phyloP scores from a whole-genome alignment of 2,888 invertebrate species.

The Halictus ligatus region DNA sequence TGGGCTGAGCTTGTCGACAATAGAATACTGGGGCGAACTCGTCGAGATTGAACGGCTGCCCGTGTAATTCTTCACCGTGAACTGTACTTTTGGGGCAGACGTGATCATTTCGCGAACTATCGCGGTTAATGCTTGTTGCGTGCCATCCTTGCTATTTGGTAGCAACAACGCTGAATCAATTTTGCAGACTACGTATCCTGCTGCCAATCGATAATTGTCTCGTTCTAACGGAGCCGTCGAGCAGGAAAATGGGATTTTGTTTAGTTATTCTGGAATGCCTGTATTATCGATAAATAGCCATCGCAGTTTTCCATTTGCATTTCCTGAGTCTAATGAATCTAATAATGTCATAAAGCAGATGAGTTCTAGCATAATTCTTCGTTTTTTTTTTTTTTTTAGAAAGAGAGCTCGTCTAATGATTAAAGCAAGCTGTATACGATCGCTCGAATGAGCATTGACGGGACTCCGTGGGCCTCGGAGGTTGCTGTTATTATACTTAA shows the following conservation, averaged over 20 bases:
- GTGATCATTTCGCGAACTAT: background rate
- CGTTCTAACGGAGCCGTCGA: too few relatives aligned
- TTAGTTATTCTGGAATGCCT: too few relatives aligned
- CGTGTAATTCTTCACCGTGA: background rate
- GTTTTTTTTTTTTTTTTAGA: background rate
- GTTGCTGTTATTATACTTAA: conserved; percentile 1
- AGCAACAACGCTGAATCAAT: background rate
- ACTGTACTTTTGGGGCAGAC: background rate
- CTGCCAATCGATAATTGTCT: too few relatives aligned
- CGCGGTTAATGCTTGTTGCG: background rate
- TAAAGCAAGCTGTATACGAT: background rate
- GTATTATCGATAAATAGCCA: too few relatives aligned
- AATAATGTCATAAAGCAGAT: background rate
- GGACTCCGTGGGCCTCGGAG: background rate
- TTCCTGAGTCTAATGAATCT: background rate
- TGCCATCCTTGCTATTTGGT: background rate
- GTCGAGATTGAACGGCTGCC: background rate
- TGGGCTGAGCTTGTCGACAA: background rate
- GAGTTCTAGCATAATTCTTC: background rate
- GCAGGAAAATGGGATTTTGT: too few relatives aligned
- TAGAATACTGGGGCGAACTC: background rate
- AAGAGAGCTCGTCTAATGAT: background rate
- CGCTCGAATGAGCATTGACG: background rate
- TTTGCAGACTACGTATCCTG: background rate
- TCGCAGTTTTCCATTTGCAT: too few relatives aligned